Evolutionary conservation across 1,140 invertebrate species (phyloP).

Genomic region (Apis dorsata): DNA sequence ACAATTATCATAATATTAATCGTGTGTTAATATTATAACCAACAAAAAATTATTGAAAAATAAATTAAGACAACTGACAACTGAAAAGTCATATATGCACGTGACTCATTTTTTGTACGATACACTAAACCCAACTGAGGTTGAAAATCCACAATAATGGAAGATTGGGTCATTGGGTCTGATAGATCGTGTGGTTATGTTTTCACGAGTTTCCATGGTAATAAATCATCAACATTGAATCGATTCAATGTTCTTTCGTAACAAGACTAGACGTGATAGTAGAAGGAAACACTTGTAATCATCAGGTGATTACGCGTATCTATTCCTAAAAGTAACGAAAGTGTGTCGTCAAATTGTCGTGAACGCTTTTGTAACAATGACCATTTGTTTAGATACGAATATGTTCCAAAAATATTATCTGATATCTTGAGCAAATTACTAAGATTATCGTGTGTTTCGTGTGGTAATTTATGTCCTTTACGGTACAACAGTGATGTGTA

Average conservation of each 20-base stretch:
- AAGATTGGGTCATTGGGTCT: conserved; percentile 39
- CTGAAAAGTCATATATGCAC: neutral
- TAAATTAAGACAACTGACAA: neutral
- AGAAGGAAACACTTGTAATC: conserved; percentile 2
- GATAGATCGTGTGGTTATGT: conserved; percentile 48
- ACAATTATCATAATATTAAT: too few relatives aligned
- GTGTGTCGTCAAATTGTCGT: conserved; percentile 1
- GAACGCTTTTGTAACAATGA: neutral
- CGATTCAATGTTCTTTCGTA: conserved; percentile 52
- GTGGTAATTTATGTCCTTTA: neutral
- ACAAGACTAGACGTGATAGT: conserved; percentile 25
- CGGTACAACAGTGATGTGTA: neutral
- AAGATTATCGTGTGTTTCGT: neutral
- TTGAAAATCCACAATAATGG: neutral
- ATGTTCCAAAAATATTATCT: neutral
- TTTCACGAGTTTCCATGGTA: conserved; percentile 60
- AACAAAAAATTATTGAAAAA: neutral
- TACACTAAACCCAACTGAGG: conserved; percentile 42
- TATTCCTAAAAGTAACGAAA: conserved; percentile 25
- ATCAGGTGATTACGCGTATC: conserved; percentile 23
- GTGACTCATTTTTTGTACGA: conserved; percentile 18
- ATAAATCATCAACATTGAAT: conserved; percentile 47
- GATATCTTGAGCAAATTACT: neutral
- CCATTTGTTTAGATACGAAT: neutral
- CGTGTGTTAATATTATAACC: neutral